phyloP scores from a whole-genome alignment of 2,888 invertebrate species.

The Cryptophagus acutangulus region DNA sequence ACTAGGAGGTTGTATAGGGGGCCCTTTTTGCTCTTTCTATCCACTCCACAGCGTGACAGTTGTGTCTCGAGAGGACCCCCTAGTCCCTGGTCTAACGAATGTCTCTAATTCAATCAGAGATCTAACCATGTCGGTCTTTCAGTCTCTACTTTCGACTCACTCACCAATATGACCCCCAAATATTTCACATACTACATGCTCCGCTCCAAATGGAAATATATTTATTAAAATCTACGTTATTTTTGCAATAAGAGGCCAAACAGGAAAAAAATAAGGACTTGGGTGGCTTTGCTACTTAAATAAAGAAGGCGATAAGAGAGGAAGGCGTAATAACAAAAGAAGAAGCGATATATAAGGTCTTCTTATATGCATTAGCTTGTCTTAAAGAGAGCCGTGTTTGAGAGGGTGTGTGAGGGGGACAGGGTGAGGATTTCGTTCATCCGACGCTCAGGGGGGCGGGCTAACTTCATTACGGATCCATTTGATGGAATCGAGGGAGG shows the following conservation, averaged over 20 bases:
- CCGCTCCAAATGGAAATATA: background rate
- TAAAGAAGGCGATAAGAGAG: slow-evolving; percentile 12
- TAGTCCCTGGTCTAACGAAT: slow-evolving; percentile 43
- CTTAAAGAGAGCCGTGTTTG: slow-evolving; percentile 43
- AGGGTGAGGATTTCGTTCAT: slow-evolving; percentile 15
- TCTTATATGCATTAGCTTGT: slow-evolving; percentile 45
- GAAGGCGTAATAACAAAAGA: slow-evolving; percentile 17
- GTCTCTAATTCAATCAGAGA: slow-evolving; percentile 51
- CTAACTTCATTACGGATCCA: slow-evolving; percentile 76
- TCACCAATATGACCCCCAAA: background rate
- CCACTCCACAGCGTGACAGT: slow-evolving; percentile 37
- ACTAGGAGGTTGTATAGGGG: slow-evolving; percentile 23
- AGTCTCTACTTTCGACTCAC: slow-evolving; percentile 16
- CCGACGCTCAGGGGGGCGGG: slow-evolving; percentile 30
- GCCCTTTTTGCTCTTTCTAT: slow-evolving; percentile 17
- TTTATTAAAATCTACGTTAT: background rate
- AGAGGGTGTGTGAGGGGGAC: slow-evolving; percentile 19
- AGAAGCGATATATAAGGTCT: slow-evolving; percentile 43
- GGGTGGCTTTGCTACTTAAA: slow-evolving; percentile 12
- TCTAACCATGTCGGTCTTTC: slow-evolving; percentile 34
- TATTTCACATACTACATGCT: background rate
- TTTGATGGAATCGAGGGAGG: slow-evolving; percentile 65
- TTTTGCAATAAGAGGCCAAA: too few relatives aligned
- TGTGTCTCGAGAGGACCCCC: slow-evolving; percentile 43
- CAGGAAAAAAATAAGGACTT: too few relatives aligned